Evolutionary conservation across 1,140 invertebrate species (phyloP), one percentile per base, ranked within the genome.

Genomic region (Colletes gigas): DNA sequence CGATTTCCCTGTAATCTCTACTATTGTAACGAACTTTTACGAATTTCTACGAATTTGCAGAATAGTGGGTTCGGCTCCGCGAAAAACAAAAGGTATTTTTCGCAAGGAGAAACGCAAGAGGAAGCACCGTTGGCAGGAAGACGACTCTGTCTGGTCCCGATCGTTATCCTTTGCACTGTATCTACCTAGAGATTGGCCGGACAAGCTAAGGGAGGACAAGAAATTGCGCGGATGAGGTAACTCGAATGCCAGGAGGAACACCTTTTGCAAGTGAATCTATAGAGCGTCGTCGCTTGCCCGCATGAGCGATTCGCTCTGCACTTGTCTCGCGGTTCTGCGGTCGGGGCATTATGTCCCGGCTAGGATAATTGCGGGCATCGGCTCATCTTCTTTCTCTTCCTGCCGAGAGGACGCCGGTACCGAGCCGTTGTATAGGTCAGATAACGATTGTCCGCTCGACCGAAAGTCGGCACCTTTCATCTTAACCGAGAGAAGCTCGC

Each of bases 381-480:
- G 44, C 12, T 71, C 62, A 15, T 69, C 63, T 78, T 63, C 52
- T 73, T 74, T 72, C 73, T 85, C 70, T 81, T 76, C 54, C 77
- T 78, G 66, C 47, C 55, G 55, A 60, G 78, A 57, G 63, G 72
- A 72, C 70, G 57, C 12, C 68, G 39, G 30, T 30, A 77, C 67
- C 63, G 67, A 63, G 14, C 73, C 63, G 50, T 84, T 80, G 47
- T 83, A 54, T 79, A 57, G 69, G 73, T 67, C 69, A 91, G 90
- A 91, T 91, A 91, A 89, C 88, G 88, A 90, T 90, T 90, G 83
- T 87, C 75, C 83, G 78, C 54, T 69, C 19, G 71, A 75, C n/a
- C 41, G 63, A 68, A 67, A 41, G 59, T 82, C 85, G 83, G 83
- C 78, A 57, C 71, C 79, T 88, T 85, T 87, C 79, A 83, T 87